Evolutionary conservation across 2,888 invertebrate genomes (phyloP), one percentile per base, ranked within the genome.

Genomic region (Volucella inflata): DNA sequence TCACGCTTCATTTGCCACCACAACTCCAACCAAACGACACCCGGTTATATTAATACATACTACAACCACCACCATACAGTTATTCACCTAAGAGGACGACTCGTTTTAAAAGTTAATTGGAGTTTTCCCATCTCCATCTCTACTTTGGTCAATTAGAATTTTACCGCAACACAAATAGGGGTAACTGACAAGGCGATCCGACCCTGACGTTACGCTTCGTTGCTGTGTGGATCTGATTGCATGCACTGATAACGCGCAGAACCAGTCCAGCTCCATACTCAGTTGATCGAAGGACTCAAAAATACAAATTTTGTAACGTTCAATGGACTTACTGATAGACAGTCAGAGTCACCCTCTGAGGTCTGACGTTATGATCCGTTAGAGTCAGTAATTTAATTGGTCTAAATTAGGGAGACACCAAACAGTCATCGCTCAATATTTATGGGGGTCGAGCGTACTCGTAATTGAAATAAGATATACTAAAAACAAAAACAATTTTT

Each of bases 391-490:
- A 85, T 81, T 81, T 81, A 85, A 85, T 85, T 85, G 85, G 81
- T 62, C 81, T 85, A 85, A 81, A 85, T 85, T 85, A 85, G 81
- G 76, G 79, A 72, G 85, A 85, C 85, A 84, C 84, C 84, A 84
- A 83, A 74, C 74, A 84, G 74, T 79, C 84, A 84, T 80, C 80
- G 80, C 48, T 84, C 80, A 65, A 80, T 80, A 84, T 84, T 72
- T 85, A 81, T 81, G 76, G 81, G 76, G 85, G 81, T 81, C 76
- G 81, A 76, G 72, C 8, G 67, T 30, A 30, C 30, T 30, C 30
- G 6, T 77, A 85, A 85, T 85, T 81, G 81, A 81, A 85, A 85
- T 65, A 64, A 75, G 64, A 65, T 64, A 46, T 30, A 30, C 17
- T 36, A 36, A 50, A 64, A 6, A 48, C 38, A 16, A 42, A 44